Evolutionary conservation across 1,140 invertebrate species (phyloP), one percentile per base, ranked within the genome.

Genomic region (Leguminivora glycinivorella): DNA sequence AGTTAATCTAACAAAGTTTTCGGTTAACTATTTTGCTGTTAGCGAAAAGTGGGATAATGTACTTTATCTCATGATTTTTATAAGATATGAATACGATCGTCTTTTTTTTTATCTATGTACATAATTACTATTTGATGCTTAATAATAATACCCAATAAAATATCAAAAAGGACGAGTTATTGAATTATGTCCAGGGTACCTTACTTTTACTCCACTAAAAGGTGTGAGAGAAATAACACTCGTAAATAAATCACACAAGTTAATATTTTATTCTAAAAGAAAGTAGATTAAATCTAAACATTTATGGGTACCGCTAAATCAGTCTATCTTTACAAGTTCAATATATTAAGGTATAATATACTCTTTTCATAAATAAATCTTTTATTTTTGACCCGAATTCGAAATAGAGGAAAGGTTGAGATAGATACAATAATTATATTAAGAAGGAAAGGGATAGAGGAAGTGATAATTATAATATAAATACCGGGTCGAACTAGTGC

Each of bases 331-430:
- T 67, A 67, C 31, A 67, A 24, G 26, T 47, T 38, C 31, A 67
- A 67, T 67, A 67, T 67, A 67, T 67, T 67, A 67, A 24, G 2
- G 22, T 67, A 34, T 67, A 34, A 40, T 67, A 40, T 47, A 22
- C n/a, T 67, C 58, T 67, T 40, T 67, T 40, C 31, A 67, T 67
- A 67, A 67, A 67, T 67, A 67, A 29, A 67, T 67, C 66, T 67
- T 67, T 67, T 34, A 40, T 67, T 63, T 29, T 22, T 17, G 58
- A 63, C 58, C 58, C 58, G 58, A 63, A 34, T 31, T 63, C 5
- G n/a, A 17, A 63, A 63, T n/a, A 26, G 10, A 29, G 24, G 58
- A 63, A 63, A 63, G 7, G 25, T 63, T 43, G 17, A 34, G 58
- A 63, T 29, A 17, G n/a, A n/a, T 34, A 34, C 58, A 63, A 34